phyloP scores from a whole-genome alignment of 2,888 invertebrate species.

The Lithophane leautieri region DNA sequence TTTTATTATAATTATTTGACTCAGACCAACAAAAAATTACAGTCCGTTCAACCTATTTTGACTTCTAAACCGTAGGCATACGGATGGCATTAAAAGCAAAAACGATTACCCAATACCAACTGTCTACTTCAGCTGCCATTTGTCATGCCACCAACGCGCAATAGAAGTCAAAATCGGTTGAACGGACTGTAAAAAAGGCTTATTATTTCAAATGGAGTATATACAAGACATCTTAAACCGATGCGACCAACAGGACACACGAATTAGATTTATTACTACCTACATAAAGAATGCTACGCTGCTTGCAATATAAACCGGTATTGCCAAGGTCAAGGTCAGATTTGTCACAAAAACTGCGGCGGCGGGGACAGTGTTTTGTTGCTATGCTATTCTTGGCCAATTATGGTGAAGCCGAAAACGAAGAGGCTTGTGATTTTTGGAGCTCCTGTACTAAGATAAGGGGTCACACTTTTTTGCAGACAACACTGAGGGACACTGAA shows the following conservation, averaged over 20 bases:
- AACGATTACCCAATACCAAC: too few species aligned
- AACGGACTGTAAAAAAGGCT: too few species aligned
- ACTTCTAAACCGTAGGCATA: too few species aligned
- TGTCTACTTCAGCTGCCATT: too few species aligned
- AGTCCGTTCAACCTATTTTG: too few species aligned
- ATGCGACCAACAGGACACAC: constrained; percentile 12
- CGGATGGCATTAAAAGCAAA: too few species aligned
- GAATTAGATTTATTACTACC: constrained; percentile 42
- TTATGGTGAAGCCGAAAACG: constrained; percentile 5
- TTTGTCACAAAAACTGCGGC: constrained; percentile 33
- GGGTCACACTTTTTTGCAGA: neutral
- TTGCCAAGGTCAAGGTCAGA: constrained; percentile 52
- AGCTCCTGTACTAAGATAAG: neutral
- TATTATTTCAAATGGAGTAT: too few species aligned
- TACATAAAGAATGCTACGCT: constrained; percentile 25
- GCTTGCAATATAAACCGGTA: constrained; percentile 58
- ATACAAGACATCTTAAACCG: neutral
- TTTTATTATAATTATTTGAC: too few species aligned
- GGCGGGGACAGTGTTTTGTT: constrained; percentile 30
- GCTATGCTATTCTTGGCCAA: constrained; percentile 25
- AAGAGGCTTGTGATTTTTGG: constrained; percentile 6
- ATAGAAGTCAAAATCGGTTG: too few species aligned
- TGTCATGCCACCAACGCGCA: too few species aligned
- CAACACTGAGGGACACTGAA: neutral
- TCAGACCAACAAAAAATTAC: too few species aligned